These are phyloP conservation scores for Pachycephus smyrnensis DNA, from an alignment of 2,888 invertebrate genomes.

Conservation along the genomic window DNA sequence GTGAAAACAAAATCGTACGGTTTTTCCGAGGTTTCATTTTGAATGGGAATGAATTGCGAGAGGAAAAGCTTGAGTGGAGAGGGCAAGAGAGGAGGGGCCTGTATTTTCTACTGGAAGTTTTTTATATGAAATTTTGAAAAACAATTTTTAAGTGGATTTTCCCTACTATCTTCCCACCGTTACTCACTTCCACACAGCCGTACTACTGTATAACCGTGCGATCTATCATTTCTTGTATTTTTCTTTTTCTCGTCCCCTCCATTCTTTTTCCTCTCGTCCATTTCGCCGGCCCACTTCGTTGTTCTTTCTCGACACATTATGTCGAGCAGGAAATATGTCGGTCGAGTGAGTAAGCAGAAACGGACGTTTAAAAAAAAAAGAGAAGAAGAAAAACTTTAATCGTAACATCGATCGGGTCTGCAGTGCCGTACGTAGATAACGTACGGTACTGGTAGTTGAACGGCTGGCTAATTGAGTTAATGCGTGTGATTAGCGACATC, in stretches of 20 bases:
- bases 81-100: background rate
- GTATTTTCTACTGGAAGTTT: background rate
- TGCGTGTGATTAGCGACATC: conserved; percentile 37
- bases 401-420: background rate
- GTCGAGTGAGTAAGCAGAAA: background rate
- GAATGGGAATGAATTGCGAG: background rate
- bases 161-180: background rate
- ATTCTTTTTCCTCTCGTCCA: conserved; percentile 22
- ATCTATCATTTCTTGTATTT: background rate
- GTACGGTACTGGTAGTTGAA: conserved; percentile 17
- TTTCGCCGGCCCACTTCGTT: conserved; percentile 17
- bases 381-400: background rate
- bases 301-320: background rate
- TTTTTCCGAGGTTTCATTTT: background rate
- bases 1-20: background rate
- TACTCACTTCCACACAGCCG: background rate
- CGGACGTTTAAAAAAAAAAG: background rate
- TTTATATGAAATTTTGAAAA: background rate
- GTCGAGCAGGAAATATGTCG: background rate
- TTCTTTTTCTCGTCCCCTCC: conserved; percentile 11
- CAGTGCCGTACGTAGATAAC: background rate
- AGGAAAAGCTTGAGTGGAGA: background rate
- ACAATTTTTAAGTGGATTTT: background rate
- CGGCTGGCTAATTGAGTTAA: conserved; percentile 47
- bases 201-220: background rate